Base-by-base conservation (phyloP, 2,888 invertebrate species). In the Eupithecia subfuscata region DNA sequence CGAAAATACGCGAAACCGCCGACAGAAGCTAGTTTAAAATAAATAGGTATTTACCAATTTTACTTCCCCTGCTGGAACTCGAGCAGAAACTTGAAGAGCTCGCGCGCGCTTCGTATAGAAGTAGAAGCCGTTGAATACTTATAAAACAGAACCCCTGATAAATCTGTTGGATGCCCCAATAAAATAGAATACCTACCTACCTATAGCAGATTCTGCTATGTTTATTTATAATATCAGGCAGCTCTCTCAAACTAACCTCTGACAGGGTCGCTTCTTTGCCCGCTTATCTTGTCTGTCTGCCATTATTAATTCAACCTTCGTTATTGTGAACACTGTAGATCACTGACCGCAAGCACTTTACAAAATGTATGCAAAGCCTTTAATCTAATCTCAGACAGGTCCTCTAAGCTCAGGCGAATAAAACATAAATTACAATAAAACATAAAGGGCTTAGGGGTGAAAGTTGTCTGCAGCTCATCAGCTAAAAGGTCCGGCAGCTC, bases 401-500 rank as follows among this genome's bases (percentile, higher is more conserved):
- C 67, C 76, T 75, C 40, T 70, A 73, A 78, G 74, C 75, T 76
- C 77, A 82, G 76, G 80, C 80, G 78, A 80, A 82, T 79, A 70
- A 79, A 78, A 76, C 71, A 76, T 70, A 76, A 76, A 84, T 85
- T 79, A 84, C 83, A 85, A 87, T 88, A 85, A 86, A 86, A 85
- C 82, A 82, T 83, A 74, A 79, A 82, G 79, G 76, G 73, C 75
- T 84, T 87, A 89, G 82, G 82, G 79, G 80, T 77, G 77, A 82
- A 74, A 84, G 82, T 86, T 76, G 85, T 83, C 79, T 87, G 83
- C 81, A 78, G 82, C 84, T 90, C 89, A 91, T 91, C 89, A 89
- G 87, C 88, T 90, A 91, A 91, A 88, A 90, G 90, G 89, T 86
- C 87, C 86, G 78, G 79, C 75, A 82, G 82, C 83, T 80, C 82